phyloP scores from a whole-genome alignment of 92 coral and sea anemone species.

The Virgularia gustaviana region DNA sequence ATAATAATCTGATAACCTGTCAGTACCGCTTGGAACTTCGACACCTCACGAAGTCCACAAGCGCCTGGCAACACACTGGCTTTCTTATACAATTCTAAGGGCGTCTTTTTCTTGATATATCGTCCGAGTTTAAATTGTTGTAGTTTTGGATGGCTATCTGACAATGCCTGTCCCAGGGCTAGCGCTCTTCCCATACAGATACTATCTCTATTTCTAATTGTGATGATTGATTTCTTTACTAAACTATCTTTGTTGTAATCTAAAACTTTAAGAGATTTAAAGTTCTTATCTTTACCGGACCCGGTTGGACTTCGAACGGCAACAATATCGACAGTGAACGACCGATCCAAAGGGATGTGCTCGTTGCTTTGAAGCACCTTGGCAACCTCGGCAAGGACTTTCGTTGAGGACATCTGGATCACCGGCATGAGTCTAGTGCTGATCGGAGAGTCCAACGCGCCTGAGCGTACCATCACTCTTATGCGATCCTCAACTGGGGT shows the following conservation, averaged over 20 bases:
- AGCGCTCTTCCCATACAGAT: neutral
- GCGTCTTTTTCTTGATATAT: neutral
- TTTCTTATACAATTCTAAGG: slow-evolving; percentile 5
- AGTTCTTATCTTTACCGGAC: slow-evolving; percentile 25
- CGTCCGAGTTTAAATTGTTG: neutral
- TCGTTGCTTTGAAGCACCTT: slow-evolving; percentile 37
- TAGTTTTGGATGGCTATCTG: slow-evolving; percentile 13
- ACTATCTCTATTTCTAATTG: neutral
- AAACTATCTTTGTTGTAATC: neutral
- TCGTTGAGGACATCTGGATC: slow-evolving; percentile 25
- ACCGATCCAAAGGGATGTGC: slow-evolving; percentile 1
- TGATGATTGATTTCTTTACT: slow-evolving; percentile 2
- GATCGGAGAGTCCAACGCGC: slow-evolving; percentile 2
- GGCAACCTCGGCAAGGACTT: slow-evolving; percentile 35
- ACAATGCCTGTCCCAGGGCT: neutral
- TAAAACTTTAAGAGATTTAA: neutral
- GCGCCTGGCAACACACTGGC: slow-evolving; percentile 25
- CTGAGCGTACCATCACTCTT: slow-evolving; percentile 16
- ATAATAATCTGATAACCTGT: slow-evolving; percentile 10
- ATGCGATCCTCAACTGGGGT: slow-evolving; percentile 18
- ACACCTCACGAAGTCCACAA: slow-evolving; percentile 14
- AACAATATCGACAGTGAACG: slow-evolving; percentile 26
- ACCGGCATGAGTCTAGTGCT: slow-evolving; percentile 37
- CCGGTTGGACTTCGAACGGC: slow-evolving; percentile 24
- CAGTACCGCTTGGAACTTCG: slow-evolving; percentile 22